Base-by-base conservation (phyloP, 2,888 invertebrate species). In the Parnassius apollo region DNA sequence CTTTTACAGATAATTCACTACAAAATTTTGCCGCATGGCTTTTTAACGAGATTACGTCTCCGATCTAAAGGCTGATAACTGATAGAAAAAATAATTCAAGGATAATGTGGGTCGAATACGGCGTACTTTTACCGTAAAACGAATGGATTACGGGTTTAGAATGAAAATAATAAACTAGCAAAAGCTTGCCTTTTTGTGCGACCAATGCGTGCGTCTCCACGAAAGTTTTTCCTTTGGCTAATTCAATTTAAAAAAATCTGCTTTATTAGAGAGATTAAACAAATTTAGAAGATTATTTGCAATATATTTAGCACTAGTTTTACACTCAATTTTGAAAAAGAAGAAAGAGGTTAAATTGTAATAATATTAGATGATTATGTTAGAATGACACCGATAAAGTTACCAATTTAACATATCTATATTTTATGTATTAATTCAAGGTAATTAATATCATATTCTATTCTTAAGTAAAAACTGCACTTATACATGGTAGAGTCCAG, bases 21-120 rank as follows among this genome's bases (percentile, higher is more conserved):
- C 58, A 61, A 61, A 59, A 56, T 61, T 59, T 57, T 42, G 49
- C 51, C 48, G 13, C 48, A 51, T 46, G 51, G 51, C 50, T 18
- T 61, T 61, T 52, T 57, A 44, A n/a, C 46, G 42, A 64, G 50
- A 35, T 51, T 59, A 56, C 51, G 56, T 42, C 46, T 45, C 51
- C 56, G 61, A 61, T 57, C 56, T 46, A 45, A 61, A 51, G 13
- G 45, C 44, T 18, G 61, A 57, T 61, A 56, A 61, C 44, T 35
- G 45, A 22, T 56, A 50, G 56, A 57, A 46, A 61, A 60, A 61
- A 61, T 61, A 61, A 61, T 61, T 56, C 61, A 61, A 56, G 46
- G 61, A 46, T 61, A 61, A 51, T 49, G 60, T 49, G 49, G 53
- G 54, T 45, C 22, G 54, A 49, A 60, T 54, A 54, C 45, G 42